Conservation (phyloP, 1,140 invertebrate species). For the Drosophila lacteicornis region DNA sequence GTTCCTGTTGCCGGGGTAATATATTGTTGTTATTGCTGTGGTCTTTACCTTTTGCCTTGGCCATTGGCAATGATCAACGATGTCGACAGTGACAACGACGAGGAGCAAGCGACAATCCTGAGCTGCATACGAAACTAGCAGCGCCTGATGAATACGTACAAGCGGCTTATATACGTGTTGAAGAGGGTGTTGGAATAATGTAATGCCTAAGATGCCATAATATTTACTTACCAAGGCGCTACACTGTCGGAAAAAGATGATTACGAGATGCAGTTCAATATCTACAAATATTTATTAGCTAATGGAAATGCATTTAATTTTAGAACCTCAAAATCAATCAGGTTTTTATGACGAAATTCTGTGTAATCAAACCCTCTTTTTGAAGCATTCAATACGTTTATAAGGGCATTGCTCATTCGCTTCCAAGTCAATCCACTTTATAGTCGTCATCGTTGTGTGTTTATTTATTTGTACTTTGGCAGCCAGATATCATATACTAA, state of each 20-base stretch:
- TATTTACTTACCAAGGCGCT: slow-evolving; percentile 46
- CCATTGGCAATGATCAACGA: slow-evolving; percentile 71
- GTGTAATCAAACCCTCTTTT: slow-evolving; percentile 37
- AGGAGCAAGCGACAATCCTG: slow-evolving; percentile 81
- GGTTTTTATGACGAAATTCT: slow-evolving; percentile 7
- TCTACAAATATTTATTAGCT: background rate
- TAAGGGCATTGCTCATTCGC: slow-evolving; percentile 52
- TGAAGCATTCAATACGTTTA: slow-evolving; percentile 14
- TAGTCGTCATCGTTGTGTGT: slow-evolving; percentile 32
- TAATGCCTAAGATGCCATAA: slow-evolving; percentile 47
- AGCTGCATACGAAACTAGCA: slow-evolving; percentile 78
- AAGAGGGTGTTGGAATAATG: slow-evolving; percentile 47
- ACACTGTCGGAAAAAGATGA: slow-evolving; percentile 10
- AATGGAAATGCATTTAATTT: background rate
- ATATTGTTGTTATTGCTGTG: slow-evolving; percentile 29
- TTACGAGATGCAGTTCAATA: background rate
- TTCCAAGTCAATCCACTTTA: slow-evolving; percentile 19
- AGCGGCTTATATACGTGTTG: slow-evolving; percentile 34
- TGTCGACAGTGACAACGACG: slow-evolving; percentile 75
- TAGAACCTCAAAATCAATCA: background rate
- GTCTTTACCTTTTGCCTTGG: slow-evolving; percentile 34
- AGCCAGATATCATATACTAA: slow-evolving; percentile 40
- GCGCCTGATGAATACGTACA: slow-evolving; percentile 46
- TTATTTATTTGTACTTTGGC: slow-evolving; percentile 46
- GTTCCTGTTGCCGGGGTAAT: slow-evolving; percentile 21